Evolutionary conservation across 2,113 vertebrate genomes (phyloP).

Genomic region (Taurulus bubalis): DNA sequence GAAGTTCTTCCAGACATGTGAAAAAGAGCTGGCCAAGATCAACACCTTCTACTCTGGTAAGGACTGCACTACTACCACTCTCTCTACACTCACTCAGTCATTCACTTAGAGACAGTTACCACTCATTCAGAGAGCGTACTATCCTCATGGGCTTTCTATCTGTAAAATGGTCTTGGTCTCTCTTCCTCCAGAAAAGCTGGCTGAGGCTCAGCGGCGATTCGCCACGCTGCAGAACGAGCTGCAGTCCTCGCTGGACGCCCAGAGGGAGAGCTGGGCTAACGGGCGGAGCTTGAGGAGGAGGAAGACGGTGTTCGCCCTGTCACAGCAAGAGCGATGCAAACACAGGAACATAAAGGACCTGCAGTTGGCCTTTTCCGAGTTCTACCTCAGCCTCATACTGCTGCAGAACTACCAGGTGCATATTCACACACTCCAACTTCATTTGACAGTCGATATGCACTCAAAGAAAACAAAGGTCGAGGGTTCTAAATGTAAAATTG

Average conservation of each 20-base stretch:
- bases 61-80: background rate
- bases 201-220: constrained; percentile 95
- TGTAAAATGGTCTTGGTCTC: background rate
- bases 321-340: constrained; percentile 95
- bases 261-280: constrained; percentile 89
- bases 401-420: constrained; percentile 99
- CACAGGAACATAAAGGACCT: constrained; percentile 97
- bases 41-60: constrained; percentile 99
- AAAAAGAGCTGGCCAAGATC: constrained; percentile 99
- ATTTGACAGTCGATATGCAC: background rate
- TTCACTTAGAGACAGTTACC: background rate
- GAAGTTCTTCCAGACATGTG: constrained; percentile 98
- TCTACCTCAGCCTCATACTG: constrained; percentile 99
- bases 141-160: background rate
- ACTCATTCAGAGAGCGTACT: background rate
- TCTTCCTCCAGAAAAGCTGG: constrained; percentile 90
- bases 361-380: constrained; percentile 99
- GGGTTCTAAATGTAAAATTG: too few species aligned
- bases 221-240: constrained; percentile 97
- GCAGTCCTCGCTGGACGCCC: constrained; percentile 94
- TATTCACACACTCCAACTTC: background rate
- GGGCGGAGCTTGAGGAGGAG: constrained; percentile 84
- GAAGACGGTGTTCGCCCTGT: constrained; percentile 95
- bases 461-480: background rate
- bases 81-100: background rate